Percentiles rank a stretch among this genome's conserved stretches.
phyloP scores from a whole-genome alignment of 2,888 invertebrate genomes.

The Lymantria monacha region DNA sequence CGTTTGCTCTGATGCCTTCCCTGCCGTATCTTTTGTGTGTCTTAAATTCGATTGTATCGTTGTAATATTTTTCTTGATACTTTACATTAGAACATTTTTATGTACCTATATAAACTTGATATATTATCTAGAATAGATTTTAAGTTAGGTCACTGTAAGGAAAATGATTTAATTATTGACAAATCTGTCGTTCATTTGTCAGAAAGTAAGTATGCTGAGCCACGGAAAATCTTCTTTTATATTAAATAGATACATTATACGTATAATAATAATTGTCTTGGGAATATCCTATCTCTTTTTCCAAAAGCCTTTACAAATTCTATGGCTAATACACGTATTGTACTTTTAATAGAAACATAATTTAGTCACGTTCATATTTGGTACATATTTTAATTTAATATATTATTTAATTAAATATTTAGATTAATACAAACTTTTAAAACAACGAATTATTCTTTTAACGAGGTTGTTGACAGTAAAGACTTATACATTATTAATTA shows the following conservation, averaged over 20 bases:
- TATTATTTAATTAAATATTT: slow-evolving; percentile 1
- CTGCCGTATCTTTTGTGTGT: slow-evolving; percentile 37
- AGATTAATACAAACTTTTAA: not conserved
- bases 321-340: no score
- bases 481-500: not conserved
- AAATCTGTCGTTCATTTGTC: no score
- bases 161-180: no score
- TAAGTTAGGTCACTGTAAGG: not conserved
- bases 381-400: no score
- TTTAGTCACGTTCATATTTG: no score
- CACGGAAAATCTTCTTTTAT: no score
- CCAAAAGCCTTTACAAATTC: no score
- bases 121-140: not conserved
- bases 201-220: no score
- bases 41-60: slow-evolving; percentile 13
- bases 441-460: not conserved
- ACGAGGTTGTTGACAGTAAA: not conserved
- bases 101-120: not conserved
- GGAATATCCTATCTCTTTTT: no score
- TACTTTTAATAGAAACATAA: no score
- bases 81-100: slow-evolving; percentile 14
- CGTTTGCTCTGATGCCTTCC: slow-evolving; percentile 59
- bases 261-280: no score
- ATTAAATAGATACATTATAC: no score
- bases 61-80: slow-evolving; percentile 44